These are phyloP conservation scores for Gorsachius magnificus DNA, from an alignment of 2,797 vertebrate species.

Conservation along the genomic window DNA sequence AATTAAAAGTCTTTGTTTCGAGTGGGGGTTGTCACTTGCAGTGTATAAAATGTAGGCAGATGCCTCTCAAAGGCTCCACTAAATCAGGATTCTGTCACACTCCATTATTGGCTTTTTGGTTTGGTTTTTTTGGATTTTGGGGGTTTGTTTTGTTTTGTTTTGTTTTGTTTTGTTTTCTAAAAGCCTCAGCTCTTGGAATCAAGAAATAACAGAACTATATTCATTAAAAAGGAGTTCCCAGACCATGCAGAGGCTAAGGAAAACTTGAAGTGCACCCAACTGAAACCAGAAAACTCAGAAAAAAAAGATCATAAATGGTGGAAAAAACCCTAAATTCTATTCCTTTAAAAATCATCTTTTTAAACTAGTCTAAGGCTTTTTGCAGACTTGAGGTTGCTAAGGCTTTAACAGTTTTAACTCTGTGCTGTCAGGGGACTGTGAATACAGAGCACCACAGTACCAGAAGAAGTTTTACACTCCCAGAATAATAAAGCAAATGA, in stretches of 20 bases:
- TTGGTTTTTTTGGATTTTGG: background rate
- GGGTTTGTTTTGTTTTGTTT: too few species aligned
- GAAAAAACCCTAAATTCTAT: fast-evolving
- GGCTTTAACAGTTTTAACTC: background rate
- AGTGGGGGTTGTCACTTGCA: background rate
- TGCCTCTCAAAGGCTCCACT: background rate
- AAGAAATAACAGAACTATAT: background rate
- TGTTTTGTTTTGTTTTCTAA: background rate
- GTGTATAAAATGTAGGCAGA: background rate
- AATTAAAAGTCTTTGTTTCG: background rate
- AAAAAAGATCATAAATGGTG: background rate
- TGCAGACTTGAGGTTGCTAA: background rate
- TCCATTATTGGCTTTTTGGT: background rate
- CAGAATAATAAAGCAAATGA: constrained; percentile 2
- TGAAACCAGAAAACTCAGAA: background rate
- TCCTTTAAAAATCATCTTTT: background rate
- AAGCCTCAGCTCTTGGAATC: background rate
- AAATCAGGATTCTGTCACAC: background rate
- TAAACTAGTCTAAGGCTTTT: background rate
- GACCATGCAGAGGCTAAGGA: background rate
- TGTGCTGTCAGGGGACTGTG: background rate
- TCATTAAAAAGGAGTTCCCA: background rate
- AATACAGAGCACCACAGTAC: background rate
- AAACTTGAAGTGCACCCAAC: background rate
- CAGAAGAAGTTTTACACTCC: background rate